A percentile compares a stretch with the other conserved stretches of the same genome.
Evolutionary conservation across 1,140 invertebrate species (phyloP).

Genomic region (Cydia amplana): DNA sequence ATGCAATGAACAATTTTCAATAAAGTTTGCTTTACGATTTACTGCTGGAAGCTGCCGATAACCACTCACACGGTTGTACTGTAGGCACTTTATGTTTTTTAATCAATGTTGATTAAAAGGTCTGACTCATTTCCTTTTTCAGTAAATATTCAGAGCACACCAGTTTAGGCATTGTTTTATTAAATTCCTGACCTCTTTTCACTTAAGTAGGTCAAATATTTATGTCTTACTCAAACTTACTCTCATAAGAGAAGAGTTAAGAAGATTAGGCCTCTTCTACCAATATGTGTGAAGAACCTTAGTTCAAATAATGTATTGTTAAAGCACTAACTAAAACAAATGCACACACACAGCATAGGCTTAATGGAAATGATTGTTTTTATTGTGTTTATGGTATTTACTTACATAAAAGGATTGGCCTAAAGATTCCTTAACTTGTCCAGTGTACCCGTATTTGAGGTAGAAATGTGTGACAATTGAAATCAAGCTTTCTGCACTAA

Average conservation of each 20-base stretch:
- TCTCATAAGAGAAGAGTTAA: too few relatives aligned
- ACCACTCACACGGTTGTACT: constrained; percentile 40
- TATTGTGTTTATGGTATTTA: too few relatives aligned
- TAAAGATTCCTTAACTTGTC: too few relatives aligned
- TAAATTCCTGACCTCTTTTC: constrained; percentile 5
- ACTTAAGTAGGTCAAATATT: not conserved
- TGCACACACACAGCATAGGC: too few relatives aligned
- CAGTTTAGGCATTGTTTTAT: constrained; percentile 28
- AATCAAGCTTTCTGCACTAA: too few relatives aligned
- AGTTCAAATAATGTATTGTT: not conserved
- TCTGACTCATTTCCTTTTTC: constrained; percentile 56
- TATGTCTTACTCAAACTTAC: constrained; percentile 2
- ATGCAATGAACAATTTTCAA: constrained; percentile 75
- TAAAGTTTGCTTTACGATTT: constrained; percentile 72
- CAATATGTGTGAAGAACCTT: not conserved
- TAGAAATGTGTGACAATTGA: too few relatives aligned
- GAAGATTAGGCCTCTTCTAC: too few relatives aligned
- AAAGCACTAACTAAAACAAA: not conserved
- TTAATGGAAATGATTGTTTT: too few relatives aligned
- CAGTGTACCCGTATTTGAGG: too few relatives aligned
- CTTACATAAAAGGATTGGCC: too few relatives aligned
- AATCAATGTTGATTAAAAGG: constrained; percentile 62
- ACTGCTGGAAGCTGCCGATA: constrained; percentile 57
- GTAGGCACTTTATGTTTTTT: constrained; percentile 47
- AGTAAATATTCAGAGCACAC: constrained; percentile 35